These are phyloP conservation scores for Drosophila diplacantha DNA, from an alignment of 2,888 invertebrate genomes.

Conservation along the genomic window DNA sequence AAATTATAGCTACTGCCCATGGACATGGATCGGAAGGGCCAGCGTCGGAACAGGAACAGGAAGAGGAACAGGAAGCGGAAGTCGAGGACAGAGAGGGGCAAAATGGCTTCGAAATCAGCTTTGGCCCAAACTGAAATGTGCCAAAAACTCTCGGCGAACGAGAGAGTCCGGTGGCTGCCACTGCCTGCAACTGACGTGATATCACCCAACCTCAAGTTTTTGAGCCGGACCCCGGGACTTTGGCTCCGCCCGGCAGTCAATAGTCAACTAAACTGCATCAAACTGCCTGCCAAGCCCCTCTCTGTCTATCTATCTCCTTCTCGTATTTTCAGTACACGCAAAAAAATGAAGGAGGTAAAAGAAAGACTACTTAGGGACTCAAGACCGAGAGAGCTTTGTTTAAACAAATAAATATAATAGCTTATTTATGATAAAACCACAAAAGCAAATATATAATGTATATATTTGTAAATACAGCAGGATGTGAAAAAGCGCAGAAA, in stretches of 20 bases:
- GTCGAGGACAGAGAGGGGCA: slow-evolving; percentile 34
- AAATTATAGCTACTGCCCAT: slow-evolving; percentile 61
- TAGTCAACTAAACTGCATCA: slow-evolving; percentile 68
- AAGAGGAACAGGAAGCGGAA: slow-evolving; percentile 24
- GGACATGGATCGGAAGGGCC: slow-evolving; percentile 30
- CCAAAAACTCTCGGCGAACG: slow-evolving; percentile 56
- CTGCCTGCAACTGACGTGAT: slow-evolving; percentile 67
- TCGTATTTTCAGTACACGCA: neutral
- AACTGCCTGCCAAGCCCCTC: slow-evolving; percentile 58
- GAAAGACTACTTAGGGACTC: too few relatives aligned
- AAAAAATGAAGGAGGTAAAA: neutral
- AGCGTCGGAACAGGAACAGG: slow-evolving; percentile 26
- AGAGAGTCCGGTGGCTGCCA: slow-evolving; percentile 16
- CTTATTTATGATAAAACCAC: neutral
- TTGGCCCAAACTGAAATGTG: slow-evolving; percentile 50
- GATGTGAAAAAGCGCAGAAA: neutral
- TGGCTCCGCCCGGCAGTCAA: slow-evolving; percentile 56
- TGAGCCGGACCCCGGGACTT: slow-evolving; percentile 35
- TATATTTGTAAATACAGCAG: neutral
- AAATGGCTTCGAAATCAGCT: slow-evolving; percentile 26
- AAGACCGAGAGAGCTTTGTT: too few relatives aligned
- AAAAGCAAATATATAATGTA: neutral
- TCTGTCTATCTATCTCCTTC: slow-evolving; percentile 4
- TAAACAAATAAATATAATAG: neutral
- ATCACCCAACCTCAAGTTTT: slow-evolving; percentile 50